Percentiles rank a stretch among this genome's conserved stretches.
Conservation (phyloP, 2,113 vertebrate species). For the Chaetodon trifascialis region DNA sequence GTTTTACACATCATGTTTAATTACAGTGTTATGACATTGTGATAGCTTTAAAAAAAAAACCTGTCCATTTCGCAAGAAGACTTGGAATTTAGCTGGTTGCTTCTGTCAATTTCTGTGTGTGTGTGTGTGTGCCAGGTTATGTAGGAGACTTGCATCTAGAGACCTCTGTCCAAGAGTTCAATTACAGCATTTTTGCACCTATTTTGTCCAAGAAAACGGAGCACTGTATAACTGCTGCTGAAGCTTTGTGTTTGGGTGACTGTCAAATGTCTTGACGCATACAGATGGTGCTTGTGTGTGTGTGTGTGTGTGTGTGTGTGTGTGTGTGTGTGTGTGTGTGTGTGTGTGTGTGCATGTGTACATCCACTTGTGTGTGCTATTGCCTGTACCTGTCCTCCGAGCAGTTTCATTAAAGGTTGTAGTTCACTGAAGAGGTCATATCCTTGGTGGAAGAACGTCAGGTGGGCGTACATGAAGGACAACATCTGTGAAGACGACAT, state of each 20-base stretch:
- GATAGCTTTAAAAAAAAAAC: no score
- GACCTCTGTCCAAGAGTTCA: neutral
- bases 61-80: neutral
- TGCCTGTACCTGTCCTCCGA: slow-evolving; percentile 92
- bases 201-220: neutral
- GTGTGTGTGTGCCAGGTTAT: neutral
- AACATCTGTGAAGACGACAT: slow-evolving; percentile 88
- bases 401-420: slow-evolving; percentile 95
- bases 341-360: neutral
- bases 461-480: slow-evolving; percentile 98
- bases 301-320: neutral
- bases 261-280: neutral
- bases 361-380: neutral
- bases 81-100: neutral
- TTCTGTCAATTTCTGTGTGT: neutral
- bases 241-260: neutral
- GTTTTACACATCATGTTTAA: neutral
- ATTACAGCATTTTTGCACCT: neutral
- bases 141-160: neutral
- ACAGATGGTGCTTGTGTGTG: neutral
- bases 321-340: no score
- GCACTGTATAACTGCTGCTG: neutral
- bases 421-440: slow-evolving; percentile 98
- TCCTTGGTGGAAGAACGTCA: slow-evolving; percentile 99
- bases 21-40: neutral